Evolutionary conservation across 2,113 vertebrate species (phyloP).

Genomic region (Helogale parvula): DNA sequence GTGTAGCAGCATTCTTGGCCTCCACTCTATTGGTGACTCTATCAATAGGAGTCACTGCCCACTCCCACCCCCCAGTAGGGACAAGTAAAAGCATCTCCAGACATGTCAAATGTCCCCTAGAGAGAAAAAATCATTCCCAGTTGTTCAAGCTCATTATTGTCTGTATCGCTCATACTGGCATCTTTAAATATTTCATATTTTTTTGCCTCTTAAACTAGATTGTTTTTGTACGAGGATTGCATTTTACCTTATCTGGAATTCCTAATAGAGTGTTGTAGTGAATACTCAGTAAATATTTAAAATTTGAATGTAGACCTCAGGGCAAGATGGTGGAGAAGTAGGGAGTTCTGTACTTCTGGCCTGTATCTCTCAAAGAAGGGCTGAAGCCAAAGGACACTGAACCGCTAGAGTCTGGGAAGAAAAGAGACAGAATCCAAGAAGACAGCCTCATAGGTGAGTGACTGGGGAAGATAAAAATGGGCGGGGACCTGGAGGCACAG

Average conservation of each 20-base stretch:
- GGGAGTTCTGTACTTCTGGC: too few relatives aligned
- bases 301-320: background rate
- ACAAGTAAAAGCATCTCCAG: background rate
- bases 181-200: background rate
- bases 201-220: background rate
- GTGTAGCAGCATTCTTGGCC: background rate
- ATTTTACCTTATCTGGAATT: background rate
- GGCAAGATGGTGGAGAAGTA: too few relatives aligned
- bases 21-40: background rate
- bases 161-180: background rate
- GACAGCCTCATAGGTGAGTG: too few relatives aligned
- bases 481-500: too few relatives aligned
- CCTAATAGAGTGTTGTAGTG: background rate
- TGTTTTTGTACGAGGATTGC: background rate
- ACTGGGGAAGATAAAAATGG: too few relatives aligned
- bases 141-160: background rate
- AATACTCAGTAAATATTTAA: background rate
- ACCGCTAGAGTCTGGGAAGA: too few relatives aligned
- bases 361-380: too few relatives aligned
- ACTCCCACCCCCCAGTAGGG: background rate
- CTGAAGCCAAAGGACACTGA: too few relatives aligned
- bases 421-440: too few relatives aligned
- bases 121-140: background rate
- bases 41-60: background rate
- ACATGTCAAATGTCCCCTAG: background rate